Conservation (phyloP, 2,797 vertebrate genomes). For the Pseudochaenichthys georgianus region DNA sequence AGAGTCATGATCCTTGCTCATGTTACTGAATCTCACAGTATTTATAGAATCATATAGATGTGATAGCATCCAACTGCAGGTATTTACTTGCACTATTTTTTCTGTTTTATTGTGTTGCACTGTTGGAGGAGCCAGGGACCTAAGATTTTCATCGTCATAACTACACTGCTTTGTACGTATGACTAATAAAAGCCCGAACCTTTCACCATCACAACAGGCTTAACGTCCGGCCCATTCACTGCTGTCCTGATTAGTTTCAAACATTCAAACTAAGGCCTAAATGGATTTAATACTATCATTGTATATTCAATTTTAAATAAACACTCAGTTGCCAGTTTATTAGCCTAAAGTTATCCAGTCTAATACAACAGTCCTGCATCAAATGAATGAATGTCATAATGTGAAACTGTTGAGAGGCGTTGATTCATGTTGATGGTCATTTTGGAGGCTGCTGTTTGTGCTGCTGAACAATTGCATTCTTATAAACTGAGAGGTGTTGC, state of each 20-base stretch:
- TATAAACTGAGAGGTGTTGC: conserved; percentile 1
- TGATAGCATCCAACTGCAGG: conserved; percentile 5
- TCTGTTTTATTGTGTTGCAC: no score
- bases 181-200: no score
- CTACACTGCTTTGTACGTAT: no score
- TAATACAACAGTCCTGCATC: neutral
- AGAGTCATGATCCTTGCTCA: conserved; percentile 6
- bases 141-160: no score
- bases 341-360: neutral
- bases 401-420: conserved; percentile 5
- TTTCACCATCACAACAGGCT: neutral
- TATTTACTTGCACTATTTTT: no score
- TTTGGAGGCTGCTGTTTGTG: conserved; percentile 3
- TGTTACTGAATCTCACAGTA: conserved; percentile 36
- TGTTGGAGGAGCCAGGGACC: no score
- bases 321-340: neutral
- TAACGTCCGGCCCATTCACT: conserved; percentile 13
- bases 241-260: conserved; percentile 16
- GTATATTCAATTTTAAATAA: neutral
- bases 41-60: conserved; percentile 14
- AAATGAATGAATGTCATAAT: neutral
- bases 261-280: neutral
- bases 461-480: conserved; percentile 4
- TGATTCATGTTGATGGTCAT: neutral
- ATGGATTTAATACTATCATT: conserved; percentile 9